Evolutionary conservation across 2,797 vertebrate genomes (phyloP).

Genomic region (Orestias chungarensis): DNA sequence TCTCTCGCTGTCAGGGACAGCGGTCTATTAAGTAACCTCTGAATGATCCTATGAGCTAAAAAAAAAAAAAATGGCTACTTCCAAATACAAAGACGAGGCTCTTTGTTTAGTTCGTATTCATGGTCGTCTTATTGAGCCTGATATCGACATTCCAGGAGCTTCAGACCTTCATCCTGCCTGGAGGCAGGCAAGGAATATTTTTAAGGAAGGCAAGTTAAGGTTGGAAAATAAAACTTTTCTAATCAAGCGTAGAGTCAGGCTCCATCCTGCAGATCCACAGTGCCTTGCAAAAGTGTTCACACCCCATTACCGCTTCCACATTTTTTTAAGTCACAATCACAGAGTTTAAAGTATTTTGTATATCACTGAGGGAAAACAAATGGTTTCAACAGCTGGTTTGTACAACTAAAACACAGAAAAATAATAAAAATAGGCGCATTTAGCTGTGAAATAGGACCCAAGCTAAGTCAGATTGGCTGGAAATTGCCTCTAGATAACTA

Average conservation of each 20-base stretch:
- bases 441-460: too few species aligned
- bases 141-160: not conserved
- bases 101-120: conserved; percentile 33
- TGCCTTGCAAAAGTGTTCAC: conserved; percentile 1
- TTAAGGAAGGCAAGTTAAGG: not conserved
- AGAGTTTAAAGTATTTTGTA: not conserved
- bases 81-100: conserved; percentile 51
- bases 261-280: conserved; percentile 34
- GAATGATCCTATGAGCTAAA: conserved; percentile 73
- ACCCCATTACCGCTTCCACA: not conserved
- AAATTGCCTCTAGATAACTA: too few species aligned
- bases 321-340: not conserved
- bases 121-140: conserved; percentile 19
- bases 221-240: conserved; percentile 44
- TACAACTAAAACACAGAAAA: not conserved
- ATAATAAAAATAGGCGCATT: too few species aligned
- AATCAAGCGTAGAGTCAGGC: conserved; percentile 60
- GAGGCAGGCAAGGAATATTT: conserved; percentile 4
- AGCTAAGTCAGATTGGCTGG: too few species aligned
- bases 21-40: conserved; percentile 74
- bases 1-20: conserved; percentile 44
- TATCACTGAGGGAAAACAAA: not conserved
- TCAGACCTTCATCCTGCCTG: conserved; percentile 18
- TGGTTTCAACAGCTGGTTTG: not conserved
- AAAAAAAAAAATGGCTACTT: conserved; percentile 54